phyloP scores from a whole-genome alignment of 1,140 invertebrate genomes.

The Goniozus legneri region DNA sequence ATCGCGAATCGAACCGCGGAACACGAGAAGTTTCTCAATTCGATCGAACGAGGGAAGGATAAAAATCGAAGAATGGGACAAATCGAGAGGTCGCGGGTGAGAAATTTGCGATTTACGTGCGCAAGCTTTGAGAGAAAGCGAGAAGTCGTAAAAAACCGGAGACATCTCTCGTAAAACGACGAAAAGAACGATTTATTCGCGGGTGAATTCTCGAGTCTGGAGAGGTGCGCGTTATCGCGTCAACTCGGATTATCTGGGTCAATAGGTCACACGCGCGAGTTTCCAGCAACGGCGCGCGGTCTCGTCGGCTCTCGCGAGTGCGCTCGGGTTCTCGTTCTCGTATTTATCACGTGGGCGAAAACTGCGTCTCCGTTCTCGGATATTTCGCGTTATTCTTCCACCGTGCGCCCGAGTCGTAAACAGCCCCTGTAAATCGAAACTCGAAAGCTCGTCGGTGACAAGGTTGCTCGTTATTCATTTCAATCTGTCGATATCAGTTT shows the following conservation, averaged over 20 bases:
- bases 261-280: constrained; percentile 43
- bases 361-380: constrained; percentile 18
- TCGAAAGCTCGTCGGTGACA: neutral
- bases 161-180: too few species aligned
- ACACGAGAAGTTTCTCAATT: constrained; percentile 1
- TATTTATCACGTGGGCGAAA: constrained; percentile 5
- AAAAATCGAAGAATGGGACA: too few species aligned
- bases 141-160: too few species aligned
- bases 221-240: constrained; percentile 15
- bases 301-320: constrained; percentile 29
- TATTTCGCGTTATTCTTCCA: constrained; percentile 4
- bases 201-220: constrained; percentile 20
- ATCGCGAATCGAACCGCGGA: too few species aligned
- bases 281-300: too few species aligned
- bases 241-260: constrained; percentile 35
- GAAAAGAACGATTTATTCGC: too few species aligned
- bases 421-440: constrained; percentile 2
- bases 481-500: too few species aligned
- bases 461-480: neutral
- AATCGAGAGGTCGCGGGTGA: too few species aligned
- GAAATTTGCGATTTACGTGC: too few species aligned
- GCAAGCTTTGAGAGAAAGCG: too few species aligned
- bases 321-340: neutral
- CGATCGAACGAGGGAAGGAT: constrained; percentile 12
- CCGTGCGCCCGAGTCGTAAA: neutral